Evolutionary conservation across 2,113 vertebrate species (phyloP), one percentile per base, ranked within the genome.

Genomic region (Pituophis catenifer): DNA sequence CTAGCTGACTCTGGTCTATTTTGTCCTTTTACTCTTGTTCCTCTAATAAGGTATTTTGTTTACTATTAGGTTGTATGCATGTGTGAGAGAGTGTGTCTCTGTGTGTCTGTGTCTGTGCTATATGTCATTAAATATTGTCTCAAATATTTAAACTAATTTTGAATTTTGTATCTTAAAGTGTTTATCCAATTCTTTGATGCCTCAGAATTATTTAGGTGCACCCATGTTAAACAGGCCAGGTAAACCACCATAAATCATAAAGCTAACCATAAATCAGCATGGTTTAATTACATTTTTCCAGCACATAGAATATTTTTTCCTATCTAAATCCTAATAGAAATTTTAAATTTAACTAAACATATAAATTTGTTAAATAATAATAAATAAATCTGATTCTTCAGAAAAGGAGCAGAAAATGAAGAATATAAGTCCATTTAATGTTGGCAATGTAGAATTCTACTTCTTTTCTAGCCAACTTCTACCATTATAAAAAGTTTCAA

Each of bases 401-500:
- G 38, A 89, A 88, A 52, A 33, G 48, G 91, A 95, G 95, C 94
- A 96, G 8, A 50, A 0, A 92, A 75, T 90, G 93, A 94, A 90
- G 55, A 93, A 38, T 0, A 0, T 92, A 92, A 48, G 94, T 87
- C 92, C 94, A 85, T 88, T 94, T 89, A 93, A 3, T 93, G 94
- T 91, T 90, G 87, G 17, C 91, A 50, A 92, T 89, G n/a, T 93
- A 93, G 54, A 3, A 54, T 52, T 59, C 62, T 53, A 92, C 7
- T 91, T 58, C 58, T 1, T 90, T 95, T 94, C 86, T 94, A 97
- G 92, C 65, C 94, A 96, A 92, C 89, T 95, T 95, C 93, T 89
- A 95, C 95, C 95, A 95, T 97, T 97, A 95, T 94, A 94, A 94
- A 94, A 95, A 93, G 93, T 95, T 95, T 95, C 50, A 94, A 94